phyloP scores from a whole-genome alignment of 2,888 invertebrate species.

The Leucophora obtusa region DNA sequence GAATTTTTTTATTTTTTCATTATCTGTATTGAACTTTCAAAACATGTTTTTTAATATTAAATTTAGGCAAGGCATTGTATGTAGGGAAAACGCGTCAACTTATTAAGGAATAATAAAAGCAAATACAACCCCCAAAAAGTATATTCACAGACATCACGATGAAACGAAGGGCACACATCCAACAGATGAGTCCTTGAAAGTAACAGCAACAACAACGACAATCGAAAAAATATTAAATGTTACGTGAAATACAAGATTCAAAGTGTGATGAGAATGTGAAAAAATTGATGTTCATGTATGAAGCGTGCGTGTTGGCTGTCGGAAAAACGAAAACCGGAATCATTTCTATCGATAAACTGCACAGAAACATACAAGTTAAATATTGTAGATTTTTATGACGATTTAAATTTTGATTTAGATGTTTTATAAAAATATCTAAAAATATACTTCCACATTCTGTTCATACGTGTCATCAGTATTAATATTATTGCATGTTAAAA shows the following conservation, averaged over 20 bases:
- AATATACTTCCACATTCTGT: neutral
- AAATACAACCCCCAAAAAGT: neutral
- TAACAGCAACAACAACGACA: neutral
- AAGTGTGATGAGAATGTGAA: constrained; percentile 33
- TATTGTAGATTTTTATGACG: constrained; percentile 4
- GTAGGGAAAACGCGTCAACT: neutral
- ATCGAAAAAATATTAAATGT: neutral
- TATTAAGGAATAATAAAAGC: neutral
- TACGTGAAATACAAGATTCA: constrained; percentile 14
- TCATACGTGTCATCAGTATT: too few relatives aligned
- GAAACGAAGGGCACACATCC: constrained; percentile 17
- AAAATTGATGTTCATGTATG: constrained; percentile 1
- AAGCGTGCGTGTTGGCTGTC: constrained; percentile 5
- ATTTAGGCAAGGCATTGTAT: constrained; percentile 14
- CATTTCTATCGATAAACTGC: constrained; percentile 14
- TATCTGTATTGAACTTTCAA: constrained; percentile 35
- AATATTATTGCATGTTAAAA: too few relatives aligned
- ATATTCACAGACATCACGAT: neutral
- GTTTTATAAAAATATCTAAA: neutral
- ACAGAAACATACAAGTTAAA: constrained; percentile 8
- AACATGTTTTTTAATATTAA: constrained; percentile 40
- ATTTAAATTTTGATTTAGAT: constrained; percentile 37
- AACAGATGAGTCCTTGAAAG: constrained; percentile 27
- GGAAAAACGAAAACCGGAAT: neutral
- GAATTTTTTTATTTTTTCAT: constrained; percentile 8